These are phyloP conservation scores for Gymnocheta viridis DNA, from an alignment of 2,888 invertebrate genomes.

Conservation along the genomic window DNA sequence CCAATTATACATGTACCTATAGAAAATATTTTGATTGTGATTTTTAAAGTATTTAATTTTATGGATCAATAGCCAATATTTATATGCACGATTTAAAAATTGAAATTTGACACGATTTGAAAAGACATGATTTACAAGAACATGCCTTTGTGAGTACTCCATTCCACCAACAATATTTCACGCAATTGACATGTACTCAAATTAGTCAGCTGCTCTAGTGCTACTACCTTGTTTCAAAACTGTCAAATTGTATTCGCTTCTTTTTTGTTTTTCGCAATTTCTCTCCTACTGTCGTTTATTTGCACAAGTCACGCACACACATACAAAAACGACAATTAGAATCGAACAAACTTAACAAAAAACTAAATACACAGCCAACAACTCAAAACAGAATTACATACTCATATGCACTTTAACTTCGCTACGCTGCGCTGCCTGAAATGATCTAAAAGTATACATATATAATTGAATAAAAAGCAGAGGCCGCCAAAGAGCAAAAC, in stretches of 20 bases:
- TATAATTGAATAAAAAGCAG: slow-evolving; percentile 9
- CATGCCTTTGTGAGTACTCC: too few relatives aligned
- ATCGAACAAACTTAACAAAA: not conserved
- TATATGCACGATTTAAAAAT: too few relatives aligned
- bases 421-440: not conserved
- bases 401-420: slow-evolving; percentile 23
- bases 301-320: slow-evolving; percentile 58
- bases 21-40: too few relatives aligned
- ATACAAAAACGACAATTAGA: slow-evolving; percentile 37
- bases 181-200: too few relatives aligned
- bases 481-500: slow-evolving; percentile 35
- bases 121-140: too few relatives aligned
- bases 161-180: too few relatives aligned
- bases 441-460: slow-evolving; percentile 13
- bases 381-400: slow-evolving; percentile 22
- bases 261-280: slow-evolving; percentile 51
- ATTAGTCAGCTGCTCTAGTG: too few relatives aligned
- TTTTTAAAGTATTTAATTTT: too few relatives aligned
- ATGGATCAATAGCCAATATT: too few relatives aligned
- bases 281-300: slow-evolving; percentile 45
- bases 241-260: slow-evolving; percentile 60
- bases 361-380: slow-evolving; percentile 15
- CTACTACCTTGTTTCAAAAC: too few relatives aligned
- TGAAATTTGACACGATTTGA: too few relatives aligned
- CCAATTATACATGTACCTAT: too few relatives aligned